These are phyloP conservation scores for Notothenia rossii DNA, from an alignment of 2,113 vertebrate species.

Conservation along the genomic window DNA sequence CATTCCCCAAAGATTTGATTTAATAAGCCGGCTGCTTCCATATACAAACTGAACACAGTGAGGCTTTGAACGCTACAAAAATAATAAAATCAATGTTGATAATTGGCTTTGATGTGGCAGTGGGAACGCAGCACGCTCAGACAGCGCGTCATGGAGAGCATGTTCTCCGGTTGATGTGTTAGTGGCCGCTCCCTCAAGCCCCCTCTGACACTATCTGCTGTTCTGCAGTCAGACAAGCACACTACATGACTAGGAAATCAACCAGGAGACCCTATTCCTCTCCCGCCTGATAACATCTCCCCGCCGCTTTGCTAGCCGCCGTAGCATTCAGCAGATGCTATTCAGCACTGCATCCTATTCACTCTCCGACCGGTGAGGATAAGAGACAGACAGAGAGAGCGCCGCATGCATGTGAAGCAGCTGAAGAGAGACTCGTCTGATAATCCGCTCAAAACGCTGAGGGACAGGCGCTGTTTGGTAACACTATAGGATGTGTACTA, in stretches of 20 bases:
- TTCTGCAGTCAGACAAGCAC: slow-evolving; percentile 57
- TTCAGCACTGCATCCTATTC: slow-evolving; percentile 59
- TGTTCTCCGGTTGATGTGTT: slow-evolving; percentile 52
- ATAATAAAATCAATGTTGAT: slow-evolving; percentile 22
- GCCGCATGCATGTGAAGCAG: slow-evolving; percentile 59
- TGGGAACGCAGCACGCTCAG: slow-evolving; percentile 26
- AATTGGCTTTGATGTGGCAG: slow-evolving; percentile 13
- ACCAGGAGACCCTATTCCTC: slow-evolving; percentile 51
- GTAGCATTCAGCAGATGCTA: slow-evolving; percentile 51
- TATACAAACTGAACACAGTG: slow-evolving; percentile 22
- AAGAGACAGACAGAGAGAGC: slow-evolving; percentile 45
- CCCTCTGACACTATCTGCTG: slow-evolving; percentile 69
- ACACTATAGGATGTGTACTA: slow-evolving; percentile 19
- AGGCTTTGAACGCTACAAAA: slow-evolving; percentile 20
- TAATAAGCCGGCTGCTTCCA: slow-evolving; percentile 4
- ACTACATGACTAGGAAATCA: slow-evolving; percentile 68
- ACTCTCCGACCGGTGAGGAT: slow-evolving; percentile 46
- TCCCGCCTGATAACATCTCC: slow-evolving; percentile 57
- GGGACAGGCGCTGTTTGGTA: slow-evolving; percentile 4
- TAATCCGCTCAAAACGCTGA: slow-evolving; percentile 42
- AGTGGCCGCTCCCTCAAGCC: slow-evolving; percentile 44
- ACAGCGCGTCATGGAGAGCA: slow-evolving; percentile 45
- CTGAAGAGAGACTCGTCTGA: slow-evolving; percentile 45
- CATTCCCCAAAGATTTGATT: slow-evolving; percentile 33
- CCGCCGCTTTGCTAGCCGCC: slow-evolving; percentile 38